These are phyloP conservation scores for Syrphus vitripennis DNA, from an alignment of 2,888 invertebrate species.

Conservation along the genomic window DNA sequence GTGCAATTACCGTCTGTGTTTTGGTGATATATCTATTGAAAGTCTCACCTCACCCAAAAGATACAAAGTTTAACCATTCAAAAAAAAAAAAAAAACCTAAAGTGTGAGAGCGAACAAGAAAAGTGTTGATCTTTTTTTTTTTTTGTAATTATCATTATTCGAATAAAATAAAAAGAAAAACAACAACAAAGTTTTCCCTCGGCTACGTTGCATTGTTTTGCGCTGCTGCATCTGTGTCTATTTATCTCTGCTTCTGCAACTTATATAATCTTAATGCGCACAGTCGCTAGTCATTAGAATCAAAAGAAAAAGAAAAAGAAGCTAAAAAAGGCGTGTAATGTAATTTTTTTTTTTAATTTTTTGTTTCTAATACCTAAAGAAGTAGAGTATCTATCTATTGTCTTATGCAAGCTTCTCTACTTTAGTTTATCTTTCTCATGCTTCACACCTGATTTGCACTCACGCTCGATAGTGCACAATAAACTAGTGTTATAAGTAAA, in stretches of 20 bases:
- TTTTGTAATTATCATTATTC: slow-evolving; percentile 29
- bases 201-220: slow-evolving; percentile 59
- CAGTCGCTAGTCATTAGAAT: slow-evolving; percentile 56
- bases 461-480: slow-evolving; percentile 53
- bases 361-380: slow-evolving; percentile 8
- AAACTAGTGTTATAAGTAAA: slow-evolving; percentile 17
- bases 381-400: slow-evolving; percentile 26
- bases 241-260: slow-evolving; percentile 18
- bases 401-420: slow-evolving; percentile 47
- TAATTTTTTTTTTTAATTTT: slow-evolving; percentile 45
- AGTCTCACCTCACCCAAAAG: slow-evolving; percentile 7
- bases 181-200: slow-evolving; percentile 49
- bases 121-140: slow-evolving; percentile 30
- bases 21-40: slow-evolving; percentile 61
- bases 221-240: slow-evolving; percentile 35
- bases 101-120: not conserved
- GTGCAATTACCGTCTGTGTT: slow-evolving; percentile 64
- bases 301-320: not conserved
- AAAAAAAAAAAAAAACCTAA: not conserved
- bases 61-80: slow-evolving; percentile 21
- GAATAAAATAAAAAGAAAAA: not conserved
- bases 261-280: slow-evolving; percentile 55
- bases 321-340: slow-evolving; percentile 42
- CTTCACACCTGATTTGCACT: slow-evolving; percentile 61
- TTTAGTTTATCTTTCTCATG: slow-evolving; percentile 44